Percentiles rank a stretch among this genome's conserved stretches.
These are phyloP conservation scores for Acropternis orthonyx DNA, from an alignment of 2,797 vertebrate genomes.

Conservation along the genomic window DNA sequence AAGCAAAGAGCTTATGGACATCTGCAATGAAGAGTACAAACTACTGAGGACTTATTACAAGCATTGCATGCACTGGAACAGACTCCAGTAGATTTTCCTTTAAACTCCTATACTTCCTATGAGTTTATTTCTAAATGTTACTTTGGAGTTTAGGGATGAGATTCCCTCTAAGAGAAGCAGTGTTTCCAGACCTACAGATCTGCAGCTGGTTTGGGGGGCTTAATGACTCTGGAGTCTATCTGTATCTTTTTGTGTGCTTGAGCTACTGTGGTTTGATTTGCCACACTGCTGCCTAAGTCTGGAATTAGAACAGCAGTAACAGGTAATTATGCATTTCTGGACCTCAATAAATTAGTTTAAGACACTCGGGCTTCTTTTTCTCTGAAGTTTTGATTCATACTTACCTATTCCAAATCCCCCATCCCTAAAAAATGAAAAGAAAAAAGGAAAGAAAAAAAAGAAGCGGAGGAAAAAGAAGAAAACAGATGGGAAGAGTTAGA, in stretches of 20 bases:
- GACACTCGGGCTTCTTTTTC: background rate
- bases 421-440: too few relatives aligned
- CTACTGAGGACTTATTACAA: conserved; percentile 65
- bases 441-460: background rate
- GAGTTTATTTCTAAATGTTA: conserved; percentile 39
- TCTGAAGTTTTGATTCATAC: background rate
- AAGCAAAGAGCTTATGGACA: conserved; percentile 49
- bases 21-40: conserved; percentile 37
- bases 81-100: conserved; percentile 31
- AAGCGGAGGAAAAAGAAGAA: background rate
- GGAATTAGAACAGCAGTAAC: background rate
- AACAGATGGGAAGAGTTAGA: conserved; percentile 10
- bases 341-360: background rate
- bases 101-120: background rate
- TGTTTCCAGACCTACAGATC: background rate
- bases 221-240: background rate
- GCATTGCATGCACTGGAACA: conserved; percentile 4
- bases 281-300: background rate
- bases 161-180: background rate
- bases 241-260: background rate
- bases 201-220: background rate
- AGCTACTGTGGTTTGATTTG: background rate
- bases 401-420: background rate
- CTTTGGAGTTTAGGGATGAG: background rate
- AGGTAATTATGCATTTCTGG: background rate